Evolutionary conservation across 2,797 vertebrate genomes (phyloP).

Genomic region (Vultur gryphus): DNA sequence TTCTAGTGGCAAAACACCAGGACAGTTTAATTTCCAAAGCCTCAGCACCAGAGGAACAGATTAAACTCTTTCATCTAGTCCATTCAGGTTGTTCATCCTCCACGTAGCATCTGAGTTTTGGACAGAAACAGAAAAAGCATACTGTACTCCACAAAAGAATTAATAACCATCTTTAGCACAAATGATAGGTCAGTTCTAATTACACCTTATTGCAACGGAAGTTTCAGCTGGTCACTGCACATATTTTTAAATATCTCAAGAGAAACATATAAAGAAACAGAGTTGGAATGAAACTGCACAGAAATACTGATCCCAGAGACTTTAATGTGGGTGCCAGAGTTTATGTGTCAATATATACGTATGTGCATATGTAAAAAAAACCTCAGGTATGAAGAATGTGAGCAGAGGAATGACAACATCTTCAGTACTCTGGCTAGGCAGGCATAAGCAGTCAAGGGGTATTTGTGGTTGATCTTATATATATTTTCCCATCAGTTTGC

Average conservation of each 20-base stretch:
- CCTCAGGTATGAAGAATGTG: neutral
- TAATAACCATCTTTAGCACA: neutral
- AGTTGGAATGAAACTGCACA: neutral
- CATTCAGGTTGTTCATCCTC: neutral
- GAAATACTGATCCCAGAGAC: neutral
- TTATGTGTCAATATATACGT: neutral
- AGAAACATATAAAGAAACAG: neutral
- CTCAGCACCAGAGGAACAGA: neutral
- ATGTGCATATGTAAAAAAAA: neutral
- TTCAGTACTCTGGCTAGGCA: neutral
- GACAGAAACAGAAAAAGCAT: neutral
- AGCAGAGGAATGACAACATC: neutral
- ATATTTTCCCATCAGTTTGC: neutral
- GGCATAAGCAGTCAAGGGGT: neutral
- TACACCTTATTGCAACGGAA: neutral
- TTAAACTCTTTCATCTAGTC: neutral
- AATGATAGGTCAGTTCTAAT: neutral
- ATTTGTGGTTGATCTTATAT: neutral
- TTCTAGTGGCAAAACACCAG: neutral
- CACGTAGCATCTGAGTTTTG: accelerated
- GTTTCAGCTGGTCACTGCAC: neutral
- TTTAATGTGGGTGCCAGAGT: neutral
- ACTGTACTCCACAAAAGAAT: neutral
- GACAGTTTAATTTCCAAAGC: neutral
- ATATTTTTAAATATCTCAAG: neutral